Evolutionary conservation across 2,113 vertebrate genomes (phyloP), one percentile per base, ranked within the genome.

Genomic region (Myocastor coypus): DNA sequence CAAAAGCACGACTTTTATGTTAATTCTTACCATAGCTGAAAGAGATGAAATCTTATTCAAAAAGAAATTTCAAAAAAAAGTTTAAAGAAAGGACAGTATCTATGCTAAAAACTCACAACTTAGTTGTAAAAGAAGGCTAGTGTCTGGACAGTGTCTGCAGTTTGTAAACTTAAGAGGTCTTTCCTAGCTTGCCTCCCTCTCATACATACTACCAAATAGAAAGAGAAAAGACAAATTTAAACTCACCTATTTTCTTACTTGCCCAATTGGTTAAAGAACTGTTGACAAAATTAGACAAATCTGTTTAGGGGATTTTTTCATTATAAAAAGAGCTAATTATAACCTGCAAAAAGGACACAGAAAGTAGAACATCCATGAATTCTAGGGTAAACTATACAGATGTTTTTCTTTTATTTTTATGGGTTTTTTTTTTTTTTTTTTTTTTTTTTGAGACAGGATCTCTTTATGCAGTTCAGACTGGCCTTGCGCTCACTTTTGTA

Each of bases 1-100:
- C 91, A 26, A 95, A 91, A 96, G 68, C 92, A 94, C 69, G 37
- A 92, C 13, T 16, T 89, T 95, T 71, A 91, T 64, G 84, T 84
- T 34, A 77, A 94, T 84, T 82, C 73, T 77, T 87, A 68, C 12
- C n/a, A 93, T 73, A 93, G 40, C 9, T 84, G 32, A 89, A 87
- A 17, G 32, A 77, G 32, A 82, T 83, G 75, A 92, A 92, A 97
- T 40, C 24, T 83, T 28, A 92, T 71, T 86, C 16, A 78, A 82
- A 87, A 95, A 89, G 4, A 83, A 83, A 57, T 78, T 68, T 42
- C 24, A 73, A 92, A 81, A 66, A n/a, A 59, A n/a, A 81, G 24
- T 37, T 87, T 22, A 10, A 24, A 80, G 30, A 83, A n/a, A 68
- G 19, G 52, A 19, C 26, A 80, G 69, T 50, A 93, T 55, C 42